Base-by-base conservation (phyloP, 2,888 invertebrate genomes). In the Hirtodrosophila alboralis region DNA sequence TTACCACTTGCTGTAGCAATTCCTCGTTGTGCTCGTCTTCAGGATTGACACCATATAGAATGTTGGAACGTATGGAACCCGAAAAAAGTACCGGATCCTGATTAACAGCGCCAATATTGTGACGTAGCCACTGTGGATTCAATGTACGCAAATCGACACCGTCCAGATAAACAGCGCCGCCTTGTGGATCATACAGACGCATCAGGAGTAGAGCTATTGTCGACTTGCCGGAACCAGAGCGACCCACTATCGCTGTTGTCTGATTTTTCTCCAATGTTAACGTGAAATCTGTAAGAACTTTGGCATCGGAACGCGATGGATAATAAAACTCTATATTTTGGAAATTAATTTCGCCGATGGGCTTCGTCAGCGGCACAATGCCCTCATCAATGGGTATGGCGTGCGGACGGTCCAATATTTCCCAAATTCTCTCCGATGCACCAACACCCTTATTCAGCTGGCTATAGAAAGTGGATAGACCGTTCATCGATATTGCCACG, bases 141-240 rank as follows among this genome's bases (percentile, higher is more conserved):
- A 98, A 86, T 0, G 93, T 91, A 74, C 91, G 93, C 8, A 98
- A 92, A 90, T 97, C 93, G 1, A 93, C 90, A 4, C 95, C 95
- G 88, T 98, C 98, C 14, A 98, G 88, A 40, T 92, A 88, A 45
- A 98, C 92, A 5, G 87, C 88, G 0, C 97, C 97, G 58, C 90
- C 83, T 2, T 91, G 91, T 0, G 98, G 97, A 88, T 98, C 97
- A 87, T 98, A 98, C 0, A 96, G 91, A 81, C 98, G 84, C 41
- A 98, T 91, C 63, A 99, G 91, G 1, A 99, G 92, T 1, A 95
- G 92, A 0, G 96, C 97, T 56, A 98, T 91, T 0, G 99, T 98
- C 41, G 97, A 97, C 90, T 99, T 99, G 0, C 99, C 99, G 18
- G 96, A 96, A 0, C 98, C 98, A 57, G 97, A 98, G 0, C 96